Conservation (phyloP, 2,113 vertebrate genomes). For the Xiphophorus hellerii region DNA sequence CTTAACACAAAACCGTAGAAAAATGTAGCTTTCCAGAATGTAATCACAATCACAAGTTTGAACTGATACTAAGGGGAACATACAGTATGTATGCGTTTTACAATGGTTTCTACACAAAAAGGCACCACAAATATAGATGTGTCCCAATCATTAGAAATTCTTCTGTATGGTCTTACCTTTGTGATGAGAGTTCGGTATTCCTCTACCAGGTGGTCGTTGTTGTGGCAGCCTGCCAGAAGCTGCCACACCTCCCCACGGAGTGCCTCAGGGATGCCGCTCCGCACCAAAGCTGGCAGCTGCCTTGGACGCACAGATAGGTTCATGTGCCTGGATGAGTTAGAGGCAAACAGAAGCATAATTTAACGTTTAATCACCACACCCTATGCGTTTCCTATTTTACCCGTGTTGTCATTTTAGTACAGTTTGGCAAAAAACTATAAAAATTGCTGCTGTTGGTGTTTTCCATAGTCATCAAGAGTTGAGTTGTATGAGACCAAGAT, state of each 20-base stretch:
- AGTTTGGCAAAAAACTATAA: neutral
- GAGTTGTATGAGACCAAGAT: neutral
- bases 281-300: conserved; percentile 89
- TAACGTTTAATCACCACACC: neutral
- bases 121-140: neutral
- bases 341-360: neutral
- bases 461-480: neutral
- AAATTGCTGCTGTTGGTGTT: neutral
- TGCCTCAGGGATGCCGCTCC: conserved; percentile 95
- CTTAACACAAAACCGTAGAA: too few relatives aligned
- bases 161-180: conserved; percentile 83
- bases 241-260: conserved; percentile 98
- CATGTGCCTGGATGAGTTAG: conserved; percentile 85
- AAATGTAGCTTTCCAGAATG: too few relatives aligned
- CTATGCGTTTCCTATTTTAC: neutral
- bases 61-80: neutral
- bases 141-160: neutral
- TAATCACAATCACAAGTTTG: too few relatives aligned
- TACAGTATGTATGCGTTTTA: neutral
- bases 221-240: conserved; percentile 96
- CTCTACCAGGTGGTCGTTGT: conserved; percentile 96
- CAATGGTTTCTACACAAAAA: neutral
- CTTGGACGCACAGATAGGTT: conserved; percentile 94
- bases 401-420: neutral
- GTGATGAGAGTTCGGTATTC: conserved; percentile 99